Base-by-base conservation (phyloP, 2,888 invertebrate species). In the Drosophila mulleri region DNA sequence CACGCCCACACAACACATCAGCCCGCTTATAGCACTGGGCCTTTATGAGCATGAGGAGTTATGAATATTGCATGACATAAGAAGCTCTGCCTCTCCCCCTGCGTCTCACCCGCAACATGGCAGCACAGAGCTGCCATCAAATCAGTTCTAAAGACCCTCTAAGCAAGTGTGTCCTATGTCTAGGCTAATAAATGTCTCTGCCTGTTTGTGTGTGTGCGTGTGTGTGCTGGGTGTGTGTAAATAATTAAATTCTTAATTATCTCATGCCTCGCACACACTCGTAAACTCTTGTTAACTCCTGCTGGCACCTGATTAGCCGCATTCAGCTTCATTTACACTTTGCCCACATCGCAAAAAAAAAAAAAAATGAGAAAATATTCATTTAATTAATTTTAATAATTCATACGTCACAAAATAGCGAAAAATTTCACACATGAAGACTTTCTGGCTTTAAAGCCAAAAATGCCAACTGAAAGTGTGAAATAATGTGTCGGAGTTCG, bases 361-460 rank as follows among this genome's bases (percentile, higher is more conserved):
- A 23, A 32, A 32, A 29, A 29, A 7, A 29, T 14, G 47, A 29
- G 11, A 39, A 14, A 60, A 44, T 70, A 54, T 45, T 48, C 56
- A 85, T 91, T 91, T 91, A 91, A 91, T 91, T 89, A 91, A 88
- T 83, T 91, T 91, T 91, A 91, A 91, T 91, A 89, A 90, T 91
- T 90, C 84, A 91, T 84, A 79, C 77, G 75, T 73, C 61, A 58
- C 62, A 75, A 44, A 23, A 44, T 26, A 16, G 72, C 44, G 4
- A n/a, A 48, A 50, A 50, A 50, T 18, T 58, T 45, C 73, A 76
- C 67, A 74, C 64, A 58, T 66, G 70, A 35, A 56, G 39, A 48
- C 37, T 60, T 47, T 45, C 29, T 50, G 32, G 42, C 54, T 78
- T 75, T 59, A 72, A 84, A 59, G 39, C 69, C 61, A 66, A 29